Evolutionary conservation across 2,888 invertebrate species (phyloP).

Genomic region (Eurytoma californica): DNA sequence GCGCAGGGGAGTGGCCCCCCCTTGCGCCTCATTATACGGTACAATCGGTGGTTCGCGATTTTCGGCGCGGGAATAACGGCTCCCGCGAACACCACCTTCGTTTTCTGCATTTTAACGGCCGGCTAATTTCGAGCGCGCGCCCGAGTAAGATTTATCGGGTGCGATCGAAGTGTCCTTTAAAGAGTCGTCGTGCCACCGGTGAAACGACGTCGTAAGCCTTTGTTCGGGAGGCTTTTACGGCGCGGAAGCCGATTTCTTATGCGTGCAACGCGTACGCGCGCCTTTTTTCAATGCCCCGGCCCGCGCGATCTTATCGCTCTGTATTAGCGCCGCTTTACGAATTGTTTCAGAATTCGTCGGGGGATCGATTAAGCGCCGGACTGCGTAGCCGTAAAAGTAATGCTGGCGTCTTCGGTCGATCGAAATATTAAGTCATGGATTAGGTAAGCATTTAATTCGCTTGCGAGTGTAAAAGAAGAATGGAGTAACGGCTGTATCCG

Average conservation of each 20-base stretch:
- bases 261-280: not conserved
- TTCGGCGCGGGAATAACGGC: slow-evolving; percentile 11
- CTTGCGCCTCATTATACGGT: slow-evolving; percentile 3
- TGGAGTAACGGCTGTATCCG: not conserved
- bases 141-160: slow-evolving; percentile 45
- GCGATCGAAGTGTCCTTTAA: slow-evolving; percentile 28
- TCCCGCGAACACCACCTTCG: not conserved
- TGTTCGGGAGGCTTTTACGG: slow-evolving; percentile 13
- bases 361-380: no score
- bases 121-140: not conserved
- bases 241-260: slow-evolving; percentile 8
- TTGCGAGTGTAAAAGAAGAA: not conserved
- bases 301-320: not conserved
- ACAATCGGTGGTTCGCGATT: not conserved
- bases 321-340: not conserved
- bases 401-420: no score
- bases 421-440: no score
- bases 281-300: not conserved
- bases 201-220: slow-evolving; percentile 13
- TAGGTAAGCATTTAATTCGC: no score
- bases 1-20: slow-evolving; percentile 49
- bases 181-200: slow-evolving; percentile 9
- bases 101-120: slow-evolving; percentile 27
- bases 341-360: not conserved
- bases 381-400: no score